phyloP scores from a whole-genome alignment of 1,140 invertebrate genomes.

The Dysdera silvatica region DNA sequence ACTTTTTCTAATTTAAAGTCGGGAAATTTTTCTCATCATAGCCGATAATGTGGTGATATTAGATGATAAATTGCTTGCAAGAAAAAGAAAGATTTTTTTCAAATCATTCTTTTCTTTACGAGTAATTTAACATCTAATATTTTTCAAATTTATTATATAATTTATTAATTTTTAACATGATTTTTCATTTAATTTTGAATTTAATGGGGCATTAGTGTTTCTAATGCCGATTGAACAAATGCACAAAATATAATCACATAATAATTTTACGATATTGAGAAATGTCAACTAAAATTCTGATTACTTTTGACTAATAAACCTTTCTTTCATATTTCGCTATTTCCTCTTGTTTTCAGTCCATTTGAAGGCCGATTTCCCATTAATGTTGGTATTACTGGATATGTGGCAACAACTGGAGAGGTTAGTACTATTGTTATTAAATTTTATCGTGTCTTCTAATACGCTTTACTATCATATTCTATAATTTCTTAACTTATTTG shows the following conservation, averaged over 20 bases:
- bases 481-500: not conserved
- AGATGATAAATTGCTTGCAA: too few species aligned
- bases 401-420: constrained; percentile 64
- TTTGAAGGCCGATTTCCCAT: constrained; percentile 91
- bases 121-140: too few species aligned
- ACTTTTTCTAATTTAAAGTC: too few species aligned
- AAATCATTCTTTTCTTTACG: too few species aligned
- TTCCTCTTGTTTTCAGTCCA: constrained; percentile 44
- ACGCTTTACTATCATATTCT: not conserved
- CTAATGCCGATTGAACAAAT: not conserved
- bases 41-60: too few species aligned
- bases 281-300: not conserved
- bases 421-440: constrained; percentile 41
- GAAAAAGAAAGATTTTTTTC: too few species aligned
- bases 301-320: not conserved
- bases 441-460: not conserved
- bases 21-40: too few species aligned
- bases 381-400: constrained; percentile 81
- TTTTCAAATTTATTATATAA: too few species aligned
- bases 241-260: not conserved
- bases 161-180: too few species aligned
- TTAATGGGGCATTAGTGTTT: not conserved
- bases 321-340: not conserved
- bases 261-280: not conserved
- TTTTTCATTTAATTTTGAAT: not conserved